A percentile compares a stretch with the other conserved stretches of the same genome.
phyloP scores from a whole-genome alignment of 2,797 vertebrate species.

The Agapornis canus region DNA sequence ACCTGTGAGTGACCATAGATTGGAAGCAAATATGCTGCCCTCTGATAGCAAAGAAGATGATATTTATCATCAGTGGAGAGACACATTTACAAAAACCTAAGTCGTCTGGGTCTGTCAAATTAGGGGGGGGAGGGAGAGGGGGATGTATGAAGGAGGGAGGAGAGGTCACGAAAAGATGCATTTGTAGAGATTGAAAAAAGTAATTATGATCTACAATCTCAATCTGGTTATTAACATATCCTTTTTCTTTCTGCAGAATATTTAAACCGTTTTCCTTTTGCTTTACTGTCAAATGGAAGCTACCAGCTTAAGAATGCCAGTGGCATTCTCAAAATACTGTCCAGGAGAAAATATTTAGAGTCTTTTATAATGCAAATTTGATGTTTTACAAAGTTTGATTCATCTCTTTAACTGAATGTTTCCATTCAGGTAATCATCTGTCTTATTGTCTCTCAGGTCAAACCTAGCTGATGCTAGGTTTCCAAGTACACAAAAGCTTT shows the following conservation, averaged over 20 bases:
- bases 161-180: not conserved
- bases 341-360: not conserved
- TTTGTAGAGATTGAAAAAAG: not conserved
- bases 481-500: not conserved
- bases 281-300: conserved; percentile 16
- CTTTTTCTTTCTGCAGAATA: not conserved
- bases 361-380: not conserved
- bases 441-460: not conserved
- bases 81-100: not conserved
- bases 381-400: not conserved
- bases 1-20: not conserved
- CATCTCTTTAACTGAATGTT: not conserved
- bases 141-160: too few species aligned
- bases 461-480: not conserved
- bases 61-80: not conserved
- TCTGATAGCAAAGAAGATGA: not conserved
- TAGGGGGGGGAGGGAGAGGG: not conserved
- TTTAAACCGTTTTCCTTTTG: conserved; percentile 11
- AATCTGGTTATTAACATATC: not conserved
- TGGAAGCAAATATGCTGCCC: not conserved
- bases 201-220: not conserved
- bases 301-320: not conserved
- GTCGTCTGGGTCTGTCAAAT: not conserved
- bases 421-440: not conserved
- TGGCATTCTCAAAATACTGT: not conserved